Evolutionary conservation across 2,113 vertebrate genomes (phyloP).

Genomic region (Perca schrenkii): DNA sequence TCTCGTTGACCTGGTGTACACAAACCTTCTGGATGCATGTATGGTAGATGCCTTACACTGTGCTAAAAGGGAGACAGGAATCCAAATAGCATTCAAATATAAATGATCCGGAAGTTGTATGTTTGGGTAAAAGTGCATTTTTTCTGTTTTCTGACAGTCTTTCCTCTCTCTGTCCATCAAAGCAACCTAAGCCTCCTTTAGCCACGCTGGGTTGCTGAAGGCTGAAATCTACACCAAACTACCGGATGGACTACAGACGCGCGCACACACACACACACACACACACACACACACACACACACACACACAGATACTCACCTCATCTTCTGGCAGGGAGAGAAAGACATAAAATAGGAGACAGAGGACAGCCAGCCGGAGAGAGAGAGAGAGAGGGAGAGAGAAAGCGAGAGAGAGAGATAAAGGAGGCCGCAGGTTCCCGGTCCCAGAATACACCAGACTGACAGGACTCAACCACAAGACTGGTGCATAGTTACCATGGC

Average conservation of each 20-base stretch:
- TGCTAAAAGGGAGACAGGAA: background rate
- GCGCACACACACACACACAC: background rate
- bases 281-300: constrained; percentile 9
- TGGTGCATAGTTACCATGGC: constrained; percentile 61
- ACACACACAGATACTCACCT: constrained; percentile 50
- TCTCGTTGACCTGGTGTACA: background rate
- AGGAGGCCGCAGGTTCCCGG: constrained; percentile 47
- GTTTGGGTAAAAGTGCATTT: background rate
- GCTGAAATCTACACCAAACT: constrained; percentile 67
- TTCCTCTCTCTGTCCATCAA: constrained; percentile 48
- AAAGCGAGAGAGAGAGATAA: constrained; percentile 6
- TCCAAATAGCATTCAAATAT: background rate
- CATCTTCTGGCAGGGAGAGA: constrained; percentile 50
- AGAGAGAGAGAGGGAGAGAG: constrained; percentile 26
- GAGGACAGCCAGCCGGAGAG: constrained; percentile 39
- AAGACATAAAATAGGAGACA: constrained; percentile 46
- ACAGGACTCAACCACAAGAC: constrained; percentile 67
- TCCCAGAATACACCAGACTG: constrained; percentile 72
- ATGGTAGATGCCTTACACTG: background rate
- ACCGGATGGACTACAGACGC: constrained; percentile 68
- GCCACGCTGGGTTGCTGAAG: constrained; percentile 43
- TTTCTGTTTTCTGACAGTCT: background rate
- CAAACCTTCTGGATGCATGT: background rate
- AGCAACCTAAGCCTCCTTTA: constrained; percentile 64
- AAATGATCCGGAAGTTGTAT: background rate